Base-by-base conservation (phyloP, 1,140 invertebrate species). In the Brachionus rubens region DNA sequence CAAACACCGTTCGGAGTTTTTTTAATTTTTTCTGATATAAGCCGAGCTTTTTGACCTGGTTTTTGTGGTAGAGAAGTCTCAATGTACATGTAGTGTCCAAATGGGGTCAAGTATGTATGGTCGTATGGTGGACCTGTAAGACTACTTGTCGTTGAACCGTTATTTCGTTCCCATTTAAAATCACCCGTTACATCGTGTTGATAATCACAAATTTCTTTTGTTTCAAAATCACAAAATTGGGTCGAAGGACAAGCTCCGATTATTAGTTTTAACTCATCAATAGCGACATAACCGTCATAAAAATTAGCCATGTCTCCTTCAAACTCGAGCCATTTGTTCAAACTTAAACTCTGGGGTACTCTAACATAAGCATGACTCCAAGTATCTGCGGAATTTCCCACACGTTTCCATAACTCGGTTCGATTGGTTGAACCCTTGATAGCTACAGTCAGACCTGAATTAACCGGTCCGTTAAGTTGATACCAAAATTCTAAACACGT, bases 141-240 rank as follows among this genome's bases (percentile, higher is more conserved):
- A 0, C 85, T 7, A 16, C 78, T 77, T 7, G 88, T 88, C 0
- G 91, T 91, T 19, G 86, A 84, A 36, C 86, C 87, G 78, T 88
- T 89, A 14, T 88, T 85, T 76, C 89, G 81, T 28, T 78, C 85
- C 91, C 91, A 92, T 79, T 91, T 90, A 80, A 91, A 91, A 79
- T 91, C 88, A 79, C 91, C 89, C 1, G 85, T 86, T 0, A 87
- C 86, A 79, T 91, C 90, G 77, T 91, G 89, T 1, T 83, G 87
- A 89, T 90, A 92, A 28, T 89, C 89, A 78, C 91, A 92, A 0
- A 91, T 79, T 79, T 88, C 86, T n/a, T 43, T 33, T 0, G 82
- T 82, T 81, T 92, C 91, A 81, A 92, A 92, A 81, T 91, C 88
- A 80, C 91, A 92, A 21, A 80, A 79, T 24, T 59, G 75, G 26